Evolutionary conservation across 1,140 invertebrate genomes (phyloP), one percentile per base, ranked within the genome.

Genomic region (Atta cephalotes): DNA sequence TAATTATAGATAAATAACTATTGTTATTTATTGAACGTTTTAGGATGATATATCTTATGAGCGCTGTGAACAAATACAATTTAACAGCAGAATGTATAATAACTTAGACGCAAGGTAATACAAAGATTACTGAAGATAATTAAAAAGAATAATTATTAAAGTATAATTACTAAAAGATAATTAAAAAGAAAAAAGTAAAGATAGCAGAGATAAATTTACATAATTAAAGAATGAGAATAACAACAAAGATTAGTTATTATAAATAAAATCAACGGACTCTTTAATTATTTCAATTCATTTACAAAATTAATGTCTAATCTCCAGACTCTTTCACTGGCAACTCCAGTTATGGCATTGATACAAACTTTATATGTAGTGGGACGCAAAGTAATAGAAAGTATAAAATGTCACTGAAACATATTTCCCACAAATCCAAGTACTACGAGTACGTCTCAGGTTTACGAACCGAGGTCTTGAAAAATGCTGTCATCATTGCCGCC

Each of bases 391-490:
- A 6, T 51, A 21, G 66, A 3, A 49, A 70, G 39, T 70, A 45
- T 45, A 70, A 70, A 39, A 3, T 78, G 25, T 76, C 12, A n/a
- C 16, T 49, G 60, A 66, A 35, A 49, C 28, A 49, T n/a, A 35
- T 65, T 49, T 78, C 12, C 25, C 39, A 63, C 66, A 18, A 70
- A 25, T 49, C 39, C 63, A 21, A 21, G 39, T 51, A 49, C 31
- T 51, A 66, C 18, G 25, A 51, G 21, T n/a, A n/a, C n/a, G n/a
- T 49, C 65, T 9, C 6, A 66, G 25, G n/a, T 79, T 78, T 79
- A 51, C 39, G 60, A 49, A 39, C 58, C 5, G 60, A 31, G 18
- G 60, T 76, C 72, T 76, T 76, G 72, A 68, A 66, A 62, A 21
- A n/a, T 53, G 45, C 35, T 56, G 74, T 45, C 70, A 51, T 51